Base-by-base conservation (phyloP, 2,888 invertebrate genomes). In the Auanema sp. region DNA sequence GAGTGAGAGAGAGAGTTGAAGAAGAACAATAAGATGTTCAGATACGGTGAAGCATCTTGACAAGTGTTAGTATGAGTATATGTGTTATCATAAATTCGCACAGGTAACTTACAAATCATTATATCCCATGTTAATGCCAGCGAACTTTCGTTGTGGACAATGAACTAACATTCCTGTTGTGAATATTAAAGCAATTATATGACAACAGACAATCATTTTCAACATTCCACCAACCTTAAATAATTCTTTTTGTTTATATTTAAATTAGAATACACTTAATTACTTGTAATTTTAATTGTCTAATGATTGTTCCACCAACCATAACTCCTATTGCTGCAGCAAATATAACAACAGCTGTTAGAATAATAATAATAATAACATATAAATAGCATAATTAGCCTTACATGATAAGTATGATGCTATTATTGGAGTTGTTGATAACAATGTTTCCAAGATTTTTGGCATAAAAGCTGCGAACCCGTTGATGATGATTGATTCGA, bases 401-500 rank as follows among this genome's bases (percentile, higher is more conserved):
- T 67, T 64, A 81, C 81, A 80, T 1, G 80, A 79, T 51, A 82
- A 66, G 63, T 82, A 81, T 0, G 79, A 72, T 6, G 78, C 81
- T 16, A 72, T 65, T 0, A 80, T 77, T 8, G 83, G 79, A 49
- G 79, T 79, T 1, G 81, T 79, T 55, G 73, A 75, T 23, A 84
- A 65, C 10, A 83, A 63, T 3, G 80, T 80, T 65, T 83, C 81
- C 55, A 84, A 68, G 59, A 83, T 82, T 60, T 83, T 83, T 2
- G 83, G 83, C 80, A 84, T 81, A 64, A 83, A 83, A 1, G 81
- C 81, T 18, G 83, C 79, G 58, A 83, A 82, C 8, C 75, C 66
- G 58, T 83, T 83, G 66, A 83, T 81, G 57, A 82, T 72, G 60
- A 82, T 80, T 5, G 81, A 78, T 56, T 81, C 81, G 60, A 81